Percentiles rank a stretch among this genome's conserved stretches.
phyloP scores from a whole-genome alignment of 2,113 vertebrate species.

The Eira barbara region DNA sequence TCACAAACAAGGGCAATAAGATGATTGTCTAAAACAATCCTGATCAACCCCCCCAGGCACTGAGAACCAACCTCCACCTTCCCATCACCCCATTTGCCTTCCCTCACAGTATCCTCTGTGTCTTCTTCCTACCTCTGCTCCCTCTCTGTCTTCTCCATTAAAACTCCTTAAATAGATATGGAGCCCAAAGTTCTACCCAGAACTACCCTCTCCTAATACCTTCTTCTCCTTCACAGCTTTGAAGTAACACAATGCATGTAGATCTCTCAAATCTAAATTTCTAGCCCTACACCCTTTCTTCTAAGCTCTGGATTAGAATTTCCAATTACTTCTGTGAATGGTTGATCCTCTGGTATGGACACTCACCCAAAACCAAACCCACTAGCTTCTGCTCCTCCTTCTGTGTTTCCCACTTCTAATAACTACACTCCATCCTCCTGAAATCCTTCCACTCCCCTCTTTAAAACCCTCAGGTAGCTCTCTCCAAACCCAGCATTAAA shows the following conservation, averaged over 20 bases:
- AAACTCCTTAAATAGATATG: not conserved
- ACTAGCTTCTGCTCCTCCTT: not conserved
- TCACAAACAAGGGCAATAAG: not conserved
- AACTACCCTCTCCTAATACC: not conserved
- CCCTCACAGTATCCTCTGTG: not conserved
- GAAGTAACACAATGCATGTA: not conserved
- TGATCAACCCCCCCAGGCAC: not conserved
- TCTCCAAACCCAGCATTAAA: not conserved
- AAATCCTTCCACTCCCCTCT: not conserved
- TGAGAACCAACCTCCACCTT: not conserved
- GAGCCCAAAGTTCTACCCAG: not conserved
- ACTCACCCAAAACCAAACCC: not conserved
- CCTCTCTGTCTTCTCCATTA: not conserved
- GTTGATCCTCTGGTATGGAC: not conserved
- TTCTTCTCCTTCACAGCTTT: not conserved
- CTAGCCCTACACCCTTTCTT: too few species aligned
- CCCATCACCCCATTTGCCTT: not conserved
- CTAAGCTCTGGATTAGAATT: not conserved
- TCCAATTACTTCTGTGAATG: not conserved
- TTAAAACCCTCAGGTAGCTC: not conserved
- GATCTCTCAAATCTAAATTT: not conserved
- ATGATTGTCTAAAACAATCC: not conserved
- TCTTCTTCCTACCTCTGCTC: not conserved
- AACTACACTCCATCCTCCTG: not conserved
- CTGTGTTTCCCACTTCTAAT: not conserved